Evolutionary conservation across 2,113 vertebrate genomes (phyloP).

Genomic region (Ia io): DNA sequence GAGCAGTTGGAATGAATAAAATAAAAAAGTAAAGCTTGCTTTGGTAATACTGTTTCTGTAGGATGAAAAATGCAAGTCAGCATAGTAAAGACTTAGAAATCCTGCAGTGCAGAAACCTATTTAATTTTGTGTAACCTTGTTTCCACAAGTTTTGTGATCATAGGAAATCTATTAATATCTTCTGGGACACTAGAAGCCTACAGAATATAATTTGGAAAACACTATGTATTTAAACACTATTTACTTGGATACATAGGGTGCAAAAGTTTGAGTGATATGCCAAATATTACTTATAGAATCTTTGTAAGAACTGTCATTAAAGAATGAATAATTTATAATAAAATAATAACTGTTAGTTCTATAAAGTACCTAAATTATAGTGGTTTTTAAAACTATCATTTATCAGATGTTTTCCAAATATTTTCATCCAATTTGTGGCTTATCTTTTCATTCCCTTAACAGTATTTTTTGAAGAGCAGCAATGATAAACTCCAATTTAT

Average conservation of each 20-base stretch:
- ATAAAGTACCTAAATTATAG: neutral
- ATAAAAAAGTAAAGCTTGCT: neutral
- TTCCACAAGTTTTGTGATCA: neutral
- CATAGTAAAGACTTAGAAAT: neutral
- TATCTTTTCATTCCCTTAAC: neutral
- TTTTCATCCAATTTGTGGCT: neutral
- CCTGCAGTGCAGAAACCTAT: neutral
- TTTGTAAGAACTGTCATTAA: neutral
- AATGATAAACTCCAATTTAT: neutral
- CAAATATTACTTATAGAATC: neutral
- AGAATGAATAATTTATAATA: neutral
- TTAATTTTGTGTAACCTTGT: neutral
- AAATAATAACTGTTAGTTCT: neutral
- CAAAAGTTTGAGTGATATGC: neutral
- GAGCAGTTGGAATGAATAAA: conserved; percentile 20
- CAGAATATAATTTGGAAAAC: conserved; percentile 20
- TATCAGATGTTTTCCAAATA: conserved; percentile 10
- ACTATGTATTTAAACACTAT: neutral
- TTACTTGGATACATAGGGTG: neutral
- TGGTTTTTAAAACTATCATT: neutral
- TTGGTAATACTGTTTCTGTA: neutral
- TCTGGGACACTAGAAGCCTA: neutral
- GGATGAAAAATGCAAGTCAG: conserved; percentile 10
- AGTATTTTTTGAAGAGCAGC: neutral
- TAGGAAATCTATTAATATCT: neutral